Conservation (phyloP, 2,888 invertebrate species). For the Euphydryas editha region DNA sequence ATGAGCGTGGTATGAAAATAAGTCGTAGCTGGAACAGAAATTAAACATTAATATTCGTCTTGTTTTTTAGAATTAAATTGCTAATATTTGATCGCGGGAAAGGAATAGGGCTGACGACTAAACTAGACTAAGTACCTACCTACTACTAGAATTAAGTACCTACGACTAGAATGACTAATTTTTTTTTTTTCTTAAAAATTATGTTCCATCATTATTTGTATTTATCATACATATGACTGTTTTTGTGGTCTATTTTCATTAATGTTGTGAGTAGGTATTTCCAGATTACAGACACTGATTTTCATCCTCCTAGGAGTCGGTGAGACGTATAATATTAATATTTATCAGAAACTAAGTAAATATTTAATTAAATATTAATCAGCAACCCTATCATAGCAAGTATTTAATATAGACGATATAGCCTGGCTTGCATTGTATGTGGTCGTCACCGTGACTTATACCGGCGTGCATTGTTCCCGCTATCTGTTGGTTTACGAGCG, state of each 20-base stretch:
- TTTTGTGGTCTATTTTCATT: too few species aligned
- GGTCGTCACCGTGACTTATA: slow-evolving; percentile 70
- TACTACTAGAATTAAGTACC: too few species aligned
- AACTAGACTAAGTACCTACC: not conserved
- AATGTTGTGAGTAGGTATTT: not conserved
- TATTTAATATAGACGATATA: slow-evolving; percentile 1
- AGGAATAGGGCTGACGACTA: slow-evolving; percentile 4
- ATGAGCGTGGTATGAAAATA: slow-evolving; percentile 22
- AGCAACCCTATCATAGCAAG: not conserved
- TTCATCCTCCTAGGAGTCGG: too few species aligned
- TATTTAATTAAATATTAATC: not conserved
- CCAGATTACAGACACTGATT: too few species aligned
- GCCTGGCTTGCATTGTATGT: slow-evolving; percentile 52
- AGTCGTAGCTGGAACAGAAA: slow-evolving; percentile 34
- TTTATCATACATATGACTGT: too few species aligned
- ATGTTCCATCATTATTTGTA: too few species aligned
- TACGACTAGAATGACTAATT: too few species aligned
- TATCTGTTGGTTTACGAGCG: slow-evolving; percentile 9
- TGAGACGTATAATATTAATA: too few species aligned
- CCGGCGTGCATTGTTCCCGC: slow-evolving; percentile 28
- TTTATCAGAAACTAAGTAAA: too few species aligned
- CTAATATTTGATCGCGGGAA: slow-evolving; percentile 6
- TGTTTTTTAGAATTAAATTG: slow-evolving; percentile 69
- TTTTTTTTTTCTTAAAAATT: too few species aligned
- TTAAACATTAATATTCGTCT: slow-evolving; percentile 65